Percentiles rank a stretch among this genome's conserved stretches.
Evolutionary conservation across 2,888 invertebrate genomes (phyloP).

Genomic region (Orthosia incerta): DNA sequence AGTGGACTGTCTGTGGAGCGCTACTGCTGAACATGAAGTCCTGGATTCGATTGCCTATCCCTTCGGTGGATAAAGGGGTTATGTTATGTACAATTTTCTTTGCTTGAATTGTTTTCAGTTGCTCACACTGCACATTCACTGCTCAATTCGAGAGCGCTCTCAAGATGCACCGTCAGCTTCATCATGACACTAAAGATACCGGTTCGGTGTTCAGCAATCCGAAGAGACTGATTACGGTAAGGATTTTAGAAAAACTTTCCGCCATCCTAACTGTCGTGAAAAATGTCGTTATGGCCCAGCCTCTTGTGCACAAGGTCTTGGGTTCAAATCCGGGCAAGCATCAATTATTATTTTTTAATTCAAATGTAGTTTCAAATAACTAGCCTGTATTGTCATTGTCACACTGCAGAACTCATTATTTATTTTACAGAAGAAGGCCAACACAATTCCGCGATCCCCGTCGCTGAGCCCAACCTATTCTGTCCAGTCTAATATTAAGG

Average conservation of each 20-base stretch:
- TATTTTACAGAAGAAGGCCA: constrained; percentile 73
- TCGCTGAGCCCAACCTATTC: constrained; percentile 47
- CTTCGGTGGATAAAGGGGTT: too few relatives aligned
- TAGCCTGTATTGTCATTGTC: too few relatives aligned
- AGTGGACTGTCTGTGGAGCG: too few relatives aligned
- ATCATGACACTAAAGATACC: constrained; percentile 69
- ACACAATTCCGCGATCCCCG: constrained; percentile 66
- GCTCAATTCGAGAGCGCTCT: constrained; percentile 85
- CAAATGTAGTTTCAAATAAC: too few relatives aligned
- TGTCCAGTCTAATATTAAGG: constrained; percentile 32
- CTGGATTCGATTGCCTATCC: too few relatives aligned
- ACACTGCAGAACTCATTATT: neutral
- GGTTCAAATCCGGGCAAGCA: too few relatives aligned
- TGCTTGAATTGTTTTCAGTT: constrained; percentile 71
- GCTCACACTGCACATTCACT: constrained; percentile 83
- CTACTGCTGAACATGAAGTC: too few relatives aligned
- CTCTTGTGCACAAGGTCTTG: too few relatives aligned
- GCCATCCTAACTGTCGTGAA: too few relatives aligned
- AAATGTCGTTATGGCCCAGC: too few relatives aligned
- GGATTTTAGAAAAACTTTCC: neutral
- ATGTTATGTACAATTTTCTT: too few relatives aligned
- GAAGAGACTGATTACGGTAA: constrained; percentile 4
- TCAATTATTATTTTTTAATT: too few relatives aligned
- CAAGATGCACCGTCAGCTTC: constrained; percentile 83
- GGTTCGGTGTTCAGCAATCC: constrained; percentile 14